A percentile compares a stretch with the other conserved stretches of the same genome.
Evolutionary conservation across 1,140 invertebrate genomes (phyloP).

Genomic region (Drosophila paulistorum): DNA sequence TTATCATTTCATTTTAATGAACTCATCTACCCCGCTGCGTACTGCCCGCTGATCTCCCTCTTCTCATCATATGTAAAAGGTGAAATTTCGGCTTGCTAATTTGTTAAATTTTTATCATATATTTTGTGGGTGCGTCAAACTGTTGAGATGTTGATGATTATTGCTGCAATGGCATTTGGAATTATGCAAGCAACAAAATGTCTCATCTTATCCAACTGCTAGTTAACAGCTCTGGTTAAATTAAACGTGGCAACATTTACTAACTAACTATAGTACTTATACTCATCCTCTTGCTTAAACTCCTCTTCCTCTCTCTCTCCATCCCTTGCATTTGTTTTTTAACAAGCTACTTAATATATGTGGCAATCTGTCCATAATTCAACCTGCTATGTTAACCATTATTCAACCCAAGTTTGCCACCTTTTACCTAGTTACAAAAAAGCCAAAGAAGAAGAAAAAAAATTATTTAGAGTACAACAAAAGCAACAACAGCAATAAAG

Average conservation of each 20-base stretch:
- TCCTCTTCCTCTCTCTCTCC: not conserved
- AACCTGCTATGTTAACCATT: conserved; percentile 48
- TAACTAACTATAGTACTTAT: no score
- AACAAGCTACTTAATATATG: conserved; percentile 50
- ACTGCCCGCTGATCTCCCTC: no score
- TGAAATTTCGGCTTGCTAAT: not conserved
- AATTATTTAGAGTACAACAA: not conserved
- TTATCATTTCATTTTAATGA: conserved; percentile 10
- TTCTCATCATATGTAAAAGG: not conserved
- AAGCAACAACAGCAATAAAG: not conserved
- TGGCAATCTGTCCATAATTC: conserved; percentile 76
- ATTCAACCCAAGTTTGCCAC: conserved; percentile 57
- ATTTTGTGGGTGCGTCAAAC: not conserved
- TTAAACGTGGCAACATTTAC: conserved; percentile 3
- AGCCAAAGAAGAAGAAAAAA: conserved; percentile 48
- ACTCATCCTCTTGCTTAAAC: not conserved
- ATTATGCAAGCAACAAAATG: no score
- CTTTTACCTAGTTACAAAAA: conserved; percentile 65
- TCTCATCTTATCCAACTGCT: not conserved
- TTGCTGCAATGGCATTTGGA: not conserved
- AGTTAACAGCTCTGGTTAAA: not conserved
- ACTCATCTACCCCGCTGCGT: not conserved
- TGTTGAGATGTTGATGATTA: not conserved
- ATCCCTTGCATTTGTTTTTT: not conserved
- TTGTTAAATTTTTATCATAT: not conserved